These are phyloP conservation scores for Phymorhynchus buccinoides DNA, from an alignment of 1,140 invertebrate species.

Conservation along the genomic window DNA sequence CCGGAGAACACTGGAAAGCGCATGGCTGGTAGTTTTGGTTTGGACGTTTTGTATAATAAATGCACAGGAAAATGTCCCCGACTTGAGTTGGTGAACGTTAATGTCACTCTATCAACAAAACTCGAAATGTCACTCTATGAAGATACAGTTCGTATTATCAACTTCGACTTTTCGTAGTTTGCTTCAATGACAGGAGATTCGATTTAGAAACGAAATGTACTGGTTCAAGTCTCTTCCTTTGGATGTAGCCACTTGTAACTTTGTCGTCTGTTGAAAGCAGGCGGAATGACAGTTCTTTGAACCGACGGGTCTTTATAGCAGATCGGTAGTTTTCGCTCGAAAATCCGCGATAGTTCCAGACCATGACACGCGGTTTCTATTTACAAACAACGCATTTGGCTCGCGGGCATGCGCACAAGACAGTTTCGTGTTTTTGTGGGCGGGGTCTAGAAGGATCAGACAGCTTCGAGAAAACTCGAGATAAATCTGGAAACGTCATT, in stretches of 20 bases:
- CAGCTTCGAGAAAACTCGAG: constrained; percentile 15
- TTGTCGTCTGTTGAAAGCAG: background rate
- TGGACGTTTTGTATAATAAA: no score
- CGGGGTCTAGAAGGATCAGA: background rate
- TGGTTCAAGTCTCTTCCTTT: no score
- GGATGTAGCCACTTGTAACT: background rate
- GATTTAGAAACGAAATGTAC: no score
- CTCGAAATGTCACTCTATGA: no score
- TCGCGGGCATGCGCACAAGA: background rate
- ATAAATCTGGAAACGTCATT: background rate
- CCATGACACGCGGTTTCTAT: constrained; percentile 26
- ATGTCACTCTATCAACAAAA: no score
- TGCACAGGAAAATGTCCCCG: no score
- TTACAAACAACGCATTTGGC: background rate
- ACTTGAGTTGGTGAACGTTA: no score
- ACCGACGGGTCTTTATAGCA: background rate
- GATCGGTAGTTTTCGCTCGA: background rate
- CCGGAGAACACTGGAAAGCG: background rate
- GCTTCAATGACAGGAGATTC: no score
- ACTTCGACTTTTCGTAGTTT: no score
- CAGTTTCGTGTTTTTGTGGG: background rate
- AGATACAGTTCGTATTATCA: no score
- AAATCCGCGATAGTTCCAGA: background rate
- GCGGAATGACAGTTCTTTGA: background rate
- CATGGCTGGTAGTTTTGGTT: background rate